These are phyloP conservation scores for Aporrectodea caliginosa DNA, from an alignment of 1,140 invertebrate genomes.

Conservation along the genomic window DNA sequence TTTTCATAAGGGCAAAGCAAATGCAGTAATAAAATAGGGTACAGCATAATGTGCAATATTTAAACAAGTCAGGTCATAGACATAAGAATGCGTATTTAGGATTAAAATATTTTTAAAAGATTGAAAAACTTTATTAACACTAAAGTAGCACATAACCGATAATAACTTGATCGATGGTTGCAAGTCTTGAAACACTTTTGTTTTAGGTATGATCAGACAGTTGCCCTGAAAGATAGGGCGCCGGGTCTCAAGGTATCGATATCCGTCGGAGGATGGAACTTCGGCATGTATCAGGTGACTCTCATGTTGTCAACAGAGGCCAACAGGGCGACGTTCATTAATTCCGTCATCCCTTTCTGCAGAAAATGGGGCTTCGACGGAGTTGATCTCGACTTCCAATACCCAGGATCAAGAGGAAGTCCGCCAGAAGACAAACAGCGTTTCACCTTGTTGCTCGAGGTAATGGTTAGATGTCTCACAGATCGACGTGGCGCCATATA, in stretches of 20 bases:
- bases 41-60: too few species aligned
- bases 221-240: neutral
- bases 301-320: neutral
- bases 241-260: neutral
- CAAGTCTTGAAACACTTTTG: too few species aligned
- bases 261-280: neutral
- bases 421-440: neutral
- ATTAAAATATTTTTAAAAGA: too few species aligned
- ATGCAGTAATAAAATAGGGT: too few species aligned
- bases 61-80: too few species aligned
- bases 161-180: too few species aligned
- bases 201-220: neutral
- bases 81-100: too few species aligned
- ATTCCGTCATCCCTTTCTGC: neutral
- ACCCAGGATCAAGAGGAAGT: neutral
- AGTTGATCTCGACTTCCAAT: neutral
- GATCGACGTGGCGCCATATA: too few species aligned
- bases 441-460: neutral
- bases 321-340: conserved; percentile 3
- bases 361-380: neutral
- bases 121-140: too few species aligned
- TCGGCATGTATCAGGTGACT: neutral
- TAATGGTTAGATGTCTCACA: too few species aligned
- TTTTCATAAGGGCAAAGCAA: too few species aligned
- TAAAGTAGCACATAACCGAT: too few species aligned